A percentile compares a stretch with the other conserved stretches of the same genome.
phyloP scores from a whole-genome alignment of 2,888 invertebrate species.

The Eupithecia insigniata region DNA sequence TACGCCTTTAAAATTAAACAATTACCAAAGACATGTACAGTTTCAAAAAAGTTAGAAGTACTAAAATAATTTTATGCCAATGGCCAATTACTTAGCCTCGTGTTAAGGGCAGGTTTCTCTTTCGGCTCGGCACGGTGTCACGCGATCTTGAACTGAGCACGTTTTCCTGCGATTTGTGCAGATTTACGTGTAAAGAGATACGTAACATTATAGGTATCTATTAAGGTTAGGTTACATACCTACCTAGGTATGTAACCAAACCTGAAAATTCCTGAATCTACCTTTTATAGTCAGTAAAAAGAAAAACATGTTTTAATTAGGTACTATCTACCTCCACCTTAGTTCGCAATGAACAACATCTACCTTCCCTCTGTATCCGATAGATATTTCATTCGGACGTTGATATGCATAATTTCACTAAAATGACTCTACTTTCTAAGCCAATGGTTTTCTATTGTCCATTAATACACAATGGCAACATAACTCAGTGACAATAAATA shows the following conservation, averaged over 20 bases:
- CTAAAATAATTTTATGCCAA: background rate
- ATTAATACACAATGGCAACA: background rate
- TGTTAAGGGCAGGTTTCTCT: slow-evolving; percentile 36
- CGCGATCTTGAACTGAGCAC: slow-evolving; percentile 36
- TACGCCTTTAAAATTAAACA: background rate
- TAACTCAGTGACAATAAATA: background rate
- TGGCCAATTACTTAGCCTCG: slow-evolving; percentile 17
- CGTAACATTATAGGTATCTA: no score
- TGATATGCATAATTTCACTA: background rate
- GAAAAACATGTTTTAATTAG: background rate
- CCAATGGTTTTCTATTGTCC: background rate
- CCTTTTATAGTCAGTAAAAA: background rate
- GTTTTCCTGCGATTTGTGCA: slow-evolving; percentile 25
- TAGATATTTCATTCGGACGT: background rate
- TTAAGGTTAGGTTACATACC: no score
- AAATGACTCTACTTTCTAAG: background rate
- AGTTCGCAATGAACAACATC: background rate
- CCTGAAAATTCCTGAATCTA: background rate
- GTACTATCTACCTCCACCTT: no score
- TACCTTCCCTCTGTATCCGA: background rate
- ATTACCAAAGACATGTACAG: background rate
- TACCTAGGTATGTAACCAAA: background rate
- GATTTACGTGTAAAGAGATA: slow-evolving; percentile 18
- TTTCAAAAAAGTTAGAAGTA: background rate
- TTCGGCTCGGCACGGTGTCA: slow-evolving; percentile 23